Base-by-base conservation (phyloP, 2,888 invertebrate species). In the Euphydryas editha region DNA sequence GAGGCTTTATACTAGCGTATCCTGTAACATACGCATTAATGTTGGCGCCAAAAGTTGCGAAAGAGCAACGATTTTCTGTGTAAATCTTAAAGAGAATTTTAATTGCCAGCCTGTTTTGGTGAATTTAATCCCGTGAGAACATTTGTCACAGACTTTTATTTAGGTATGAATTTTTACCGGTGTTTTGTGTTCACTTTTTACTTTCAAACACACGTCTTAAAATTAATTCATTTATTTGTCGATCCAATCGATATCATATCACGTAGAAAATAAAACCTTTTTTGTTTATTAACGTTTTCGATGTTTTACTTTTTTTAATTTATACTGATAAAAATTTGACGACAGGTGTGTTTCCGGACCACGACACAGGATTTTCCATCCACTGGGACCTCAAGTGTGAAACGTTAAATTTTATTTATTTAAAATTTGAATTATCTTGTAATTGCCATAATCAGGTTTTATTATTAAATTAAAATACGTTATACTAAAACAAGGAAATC, bases 31-130 rank as follows among this genome's bases (percentile, higher is more conserved):
- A 61, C 39, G 55, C 47, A 60, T 57, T 63, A 24, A 65, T 60
- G 61, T 67, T 58, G 69, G 69, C 69, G 69, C 69, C 63, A 61
- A 59, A 39, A 62, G 63, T 72, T 70, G 65, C 70, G 63, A 69
- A 60, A 72, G 42, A 51, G 30, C 68, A 67, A 72, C 69, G 61
- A 69, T 72, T 67, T 73, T 70, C 64, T 51, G 66, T 61, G 60
- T 73, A 74, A 74, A 73, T 73, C 73, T 72, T 64, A 68, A 68
- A 62, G 70, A 68, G 67, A 70, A 68, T 74, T 73, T 71, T 73
- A 74, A 73, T 74, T 72, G 71, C 68, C 61, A 42, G 58, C 58
- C 68, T 62, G 57, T 65, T 66, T 70, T 67, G 44, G 67, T 59
- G 62, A 55, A 62, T 69, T 69, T 71, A 72, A 72, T 67, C 63